Evolutionary conservation across 1,140 invertebrate genomes (phyloP), one percentile per base, ranked within the genome.

Genomic region (Heliconius nattereri): DNA sequence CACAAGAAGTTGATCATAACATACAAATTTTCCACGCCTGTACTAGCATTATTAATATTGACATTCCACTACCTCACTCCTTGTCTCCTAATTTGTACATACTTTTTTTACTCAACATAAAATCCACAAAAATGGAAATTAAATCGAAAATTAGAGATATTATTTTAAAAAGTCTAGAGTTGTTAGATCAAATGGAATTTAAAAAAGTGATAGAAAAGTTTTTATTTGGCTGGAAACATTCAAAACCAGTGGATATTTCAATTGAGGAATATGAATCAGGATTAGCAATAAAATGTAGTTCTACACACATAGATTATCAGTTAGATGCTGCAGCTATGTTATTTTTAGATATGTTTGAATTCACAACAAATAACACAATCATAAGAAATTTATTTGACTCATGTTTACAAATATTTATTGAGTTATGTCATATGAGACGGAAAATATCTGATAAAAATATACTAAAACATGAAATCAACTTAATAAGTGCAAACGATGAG

Each of bases 11-110:
- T 23, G 87, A 92, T 81, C 91, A 93, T 66, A 92, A 87, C 76
- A 78, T 95, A 40, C 88, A 93, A 73, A 81, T 95, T 73, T 79
- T 95, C 60, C 89, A 95, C 92, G 87, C 91, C 9, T 92, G 90
- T 84, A 88, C 94, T 77, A 85, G 84, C 78, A 83, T 84, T 7
- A 80, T 82, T 11, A 91, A 90, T 83, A 54, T 91, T 75, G 86
- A 91, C 54, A 86, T 89, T 73, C 86, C 89, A 66, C 37, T 80
- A 52, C 40, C 84, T 77, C 74, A 92, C 54, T 78, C 94, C 49
- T 75, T 76, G 40, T 84, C 86, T 16, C 9, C 23, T 49, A 93
- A 94, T 79, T 74, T 95, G 32, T 87, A 89, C 84, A 26, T 91
- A 40, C 84, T 95, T 52, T 94, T 91, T 76, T 78, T 85, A 32